Conservation (phyloP, 2,113 vertebrate species). For the Psittacula cyanocephala region DNA sequence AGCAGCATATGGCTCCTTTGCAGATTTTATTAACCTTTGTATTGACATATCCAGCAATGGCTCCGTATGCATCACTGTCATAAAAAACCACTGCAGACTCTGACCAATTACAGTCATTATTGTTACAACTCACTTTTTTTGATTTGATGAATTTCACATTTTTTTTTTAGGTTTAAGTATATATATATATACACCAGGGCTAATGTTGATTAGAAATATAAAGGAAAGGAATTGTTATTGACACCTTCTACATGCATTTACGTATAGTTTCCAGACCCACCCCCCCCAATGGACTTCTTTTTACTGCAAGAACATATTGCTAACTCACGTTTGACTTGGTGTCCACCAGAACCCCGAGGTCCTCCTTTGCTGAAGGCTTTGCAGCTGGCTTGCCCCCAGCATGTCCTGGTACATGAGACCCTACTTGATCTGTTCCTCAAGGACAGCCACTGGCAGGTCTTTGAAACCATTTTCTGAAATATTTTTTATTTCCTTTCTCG, state of each 20-base stretch:
- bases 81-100: not conserved
- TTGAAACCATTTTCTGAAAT: not conserved
- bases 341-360: not conserved
- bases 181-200: no score
- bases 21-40: slow-evolving; percentile 19
- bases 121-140: not conserved
- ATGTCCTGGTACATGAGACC: not conserved
- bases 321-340: not conserved
- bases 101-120: not conserved
- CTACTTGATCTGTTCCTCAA: not conserved
- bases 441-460: not conserved
- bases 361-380: not conserved
- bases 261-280: not conserved
- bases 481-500: not conserved
- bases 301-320: not conserved
- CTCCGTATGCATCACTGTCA: not conserved
- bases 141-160: not conserved
- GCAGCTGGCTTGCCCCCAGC: not conserved
- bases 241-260: not conserved
- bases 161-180: not conserved
- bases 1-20: slow-evolving; percentile 43
- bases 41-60: not conserved
- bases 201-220: not conserved
- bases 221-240: not conserved
- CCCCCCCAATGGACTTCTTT: not conserved